Evolutionary conservation across 2,888 invertebrate species (phyloP).

Genomic region (Serrognathus titanus): DNA sequence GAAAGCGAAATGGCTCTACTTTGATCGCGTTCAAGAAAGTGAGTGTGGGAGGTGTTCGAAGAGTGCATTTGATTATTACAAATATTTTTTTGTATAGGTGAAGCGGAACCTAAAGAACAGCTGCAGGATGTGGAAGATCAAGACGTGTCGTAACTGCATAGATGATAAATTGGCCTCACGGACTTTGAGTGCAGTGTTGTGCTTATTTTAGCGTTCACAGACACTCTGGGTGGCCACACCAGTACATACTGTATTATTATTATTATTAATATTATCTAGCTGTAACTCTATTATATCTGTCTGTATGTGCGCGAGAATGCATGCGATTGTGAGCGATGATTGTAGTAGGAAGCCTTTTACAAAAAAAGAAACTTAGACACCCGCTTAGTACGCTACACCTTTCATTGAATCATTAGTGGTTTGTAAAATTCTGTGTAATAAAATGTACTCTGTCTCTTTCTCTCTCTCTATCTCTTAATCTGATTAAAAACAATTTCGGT

Average conservation of each 20-base stretch:
- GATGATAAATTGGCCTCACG: slow-evolving; percentile 15
- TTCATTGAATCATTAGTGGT: too few relatives aligned
- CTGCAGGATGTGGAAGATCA: slow-evolving; percentile 93
- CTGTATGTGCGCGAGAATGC: slow-evolving; percentile 19
- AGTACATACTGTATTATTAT: slow-evolving; percentile 48
- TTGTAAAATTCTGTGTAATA: too few relatives aligned
- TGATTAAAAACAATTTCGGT: too few relatives aligned
- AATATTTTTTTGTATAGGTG: slow-evolving; percentile 67
- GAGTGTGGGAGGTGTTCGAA: too few relatives aligned
- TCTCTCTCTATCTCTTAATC: too few relatives aligned
- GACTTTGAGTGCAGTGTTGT: slow-evolving; percentile 19
- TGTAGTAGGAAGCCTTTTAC: background rate
- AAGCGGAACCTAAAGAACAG: slow-evolving; percentile 86
- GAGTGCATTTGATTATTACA: background rate
- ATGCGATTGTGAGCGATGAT: background rate
- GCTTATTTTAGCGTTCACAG: slow-evolving; percentile 11
- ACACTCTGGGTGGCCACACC: slow-evolving; percentile 24
- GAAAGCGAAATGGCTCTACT: too few relatives aligned
- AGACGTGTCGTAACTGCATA: slow-evolving; percentile 82
- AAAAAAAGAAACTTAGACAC: slow-evolving; percentile 1
- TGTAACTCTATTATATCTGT: slow-evolving; percentile 30
- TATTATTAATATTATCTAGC: slow-evolving; percentile 41
- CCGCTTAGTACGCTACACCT: background rate
- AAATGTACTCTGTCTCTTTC: too few relatives aligned
- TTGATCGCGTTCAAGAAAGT: too few relatives aligned